Conservation (phyloP, 1,140 invertebrate genomes). For the Atta colombica region DNA sequence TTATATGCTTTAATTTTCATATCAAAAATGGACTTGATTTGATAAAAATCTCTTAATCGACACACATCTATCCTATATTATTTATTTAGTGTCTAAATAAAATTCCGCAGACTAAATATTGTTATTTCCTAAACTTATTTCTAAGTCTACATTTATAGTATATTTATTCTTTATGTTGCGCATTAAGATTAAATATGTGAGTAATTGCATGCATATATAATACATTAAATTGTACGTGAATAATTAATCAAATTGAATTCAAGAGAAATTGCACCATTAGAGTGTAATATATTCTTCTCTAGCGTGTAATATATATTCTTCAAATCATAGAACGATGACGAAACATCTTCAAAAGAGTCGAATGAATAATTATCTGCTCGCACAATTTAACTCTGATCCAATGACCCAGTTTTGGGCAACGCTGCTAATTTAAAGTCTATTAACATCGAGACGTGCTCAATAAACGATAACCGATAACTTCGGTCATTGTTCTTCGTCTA, state of each 20-base stretch:
- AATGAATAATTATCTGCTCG: background rate
- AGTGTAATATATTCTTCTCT: background rate
- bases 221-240: background rate
- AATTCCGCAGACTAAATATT: too few relatives aligned
- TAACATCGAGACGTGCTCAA: constrained; percentile 29
- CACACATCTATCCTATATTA: too few relatives aligned
- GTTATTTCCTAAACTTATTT: too few relatives aligned
- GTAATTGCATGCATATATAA: background rate
- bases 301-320: background rate
- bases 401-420: constrained; percentile 33
- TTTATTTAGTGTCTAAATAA: too few relatives aligned
- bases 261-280: background rate
- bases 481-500: constrained; percentile 35
- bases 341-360: background rate
- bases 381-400: constrained; percentile 20
- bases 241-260: constrained; percentile 15
- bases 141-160: too few relatives aligned
- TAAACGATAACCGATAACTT: constrained; percentile 34
- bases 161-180: too few relatives aligned
- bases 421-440: constrained; percentile 39
- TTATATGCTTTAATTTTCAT: too few relatives aligned
- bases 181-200: background rate
- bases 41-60: too few relatives aligned
- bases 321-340: background rate
- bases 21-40: too few relatives aligned